These are phyloP conservation scores for Neotoxoptera formosana DNA, from an alignment of 1,140 invertebrate genomes.

Conservation along the genomic window DNA sequence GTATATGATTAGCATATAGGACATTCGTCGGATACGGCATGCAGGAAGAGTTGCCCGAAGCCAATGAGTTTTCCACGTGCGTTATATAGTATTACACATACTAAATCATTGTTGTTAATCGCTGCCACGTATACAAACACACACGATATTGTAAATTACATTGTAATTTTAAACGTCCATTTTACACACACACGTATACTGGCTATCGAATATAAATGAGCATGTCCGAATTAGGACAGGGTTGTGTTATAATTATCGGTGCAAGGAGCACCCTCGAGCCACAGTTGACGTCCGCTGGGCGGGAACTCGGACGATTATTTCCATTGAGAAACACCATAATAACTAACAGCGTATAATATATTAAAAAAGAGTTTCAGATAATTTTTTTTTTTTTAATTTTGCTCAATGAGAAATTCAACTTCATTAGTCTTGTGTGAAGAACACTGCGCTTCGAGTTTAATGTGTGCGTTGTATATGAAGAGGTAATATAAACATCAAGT, in stretches of 20 bases:
- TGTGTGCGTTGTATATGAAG: neutral
- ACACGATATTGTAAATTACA: constrained; percentile 36
- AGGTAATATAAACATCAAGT: constrained; percentile 44
- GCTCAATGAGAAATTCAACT: constrained; percentile 36
- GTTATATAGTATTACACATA: constrained; percentile 11
- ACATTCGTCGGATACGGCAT: neutral
- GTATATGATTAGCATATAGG: constrained; percentile 1
- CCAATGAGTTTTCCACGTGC: constrained; percentile 14
- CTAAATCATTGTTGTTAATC: constrained; percentile 38
- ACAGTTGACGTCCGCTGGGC: constrained; percentile 34
- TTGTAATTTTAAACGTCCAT: constrained; percentile 30
- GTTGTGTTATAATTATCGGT: constrained; percentile 53
- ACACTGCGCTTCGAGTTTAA: neutral
- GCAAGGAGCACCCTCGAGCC: constrained; percentile 35
- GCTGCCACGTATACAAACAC: constrained; percentile 15
- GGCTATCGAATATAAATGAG: constrained; percentile 37
- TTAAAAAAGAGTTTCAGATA: constrained; percentile 15
- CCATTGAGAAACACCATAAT: constrained; percentile 14
- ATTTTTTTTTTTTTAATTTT: constrained; percentile 18
- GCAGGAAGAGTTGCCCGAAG: neutral
- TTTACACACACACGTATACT: neutral
- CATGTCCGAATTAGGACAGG: constrained; percentile 46
- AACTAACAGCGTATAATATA: neutral
- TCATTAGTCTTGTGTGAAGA: constrained; percentile 34
- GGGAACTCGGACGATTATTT: neutral